Evolutionary conservation across 2,888 invertebrate genomes (phyloP).

Genomic region (Andrena praecox): DNA sequence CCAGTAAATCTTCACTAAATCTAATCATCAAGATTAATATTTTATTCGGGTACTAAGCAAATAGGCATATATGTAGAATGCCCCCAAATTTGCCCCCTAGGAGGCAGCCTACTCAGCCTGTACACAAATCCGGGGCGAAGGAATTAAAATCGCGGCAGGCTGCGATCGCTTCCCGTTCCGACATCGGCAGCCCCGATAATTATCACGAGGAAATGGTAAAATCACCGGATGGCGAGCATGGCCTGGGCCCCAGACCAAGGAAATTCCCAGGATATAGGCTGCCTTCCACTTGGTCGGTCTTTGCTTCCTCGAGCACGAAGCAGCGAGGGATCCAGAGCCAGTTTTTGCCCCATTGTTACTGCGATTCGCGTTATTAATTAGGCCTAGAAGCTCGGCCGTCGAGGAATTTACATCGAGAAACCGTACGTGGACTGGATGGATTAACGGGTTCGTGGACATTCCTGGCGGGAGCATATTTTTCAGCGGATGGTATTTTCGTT

Average conservation of each 20-base stretch:
- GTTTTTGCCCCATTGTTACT: constrained; percentile 49
- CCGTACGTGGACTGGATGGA: constrained; percentile 26
- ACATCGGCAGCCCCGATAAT: constrained; percentile 56
- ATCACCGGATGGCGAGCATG: constrained; percentile 23
- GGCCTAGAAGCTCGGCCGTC: constrained; percentile 9
- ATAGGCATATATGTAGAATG: neutral
- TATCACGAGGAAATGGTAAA: constrained; percentile 58
- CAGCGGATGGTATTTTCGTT: constrained; percentile 18
- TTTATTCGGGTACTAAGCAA: no score
- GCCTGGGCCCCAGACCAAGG: neutral
- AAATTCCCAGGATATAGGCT: constrained; percentile 53
- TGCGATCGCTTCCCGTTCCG: constrained; percentile 19
- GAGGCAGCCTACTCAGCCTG: no score
- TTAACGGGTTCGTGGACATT: constrained; percentile 56
- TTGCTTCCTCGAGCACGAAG: constrained; percentile 25
- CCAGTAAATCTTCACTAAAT: no score
- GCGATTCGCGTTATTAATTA: constrained; percentile 58
- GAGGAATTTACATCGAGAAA: constrained; percentile 51
- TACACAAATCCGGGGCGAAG: constrained; percentile 11
- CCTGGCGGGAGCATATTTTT: constrained; percentile 31
- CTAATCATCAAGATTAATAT: neutral
- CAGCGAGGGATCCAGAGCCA: constrained; percentile 31
- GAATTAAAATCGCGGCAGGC: constrained; percentile 31
- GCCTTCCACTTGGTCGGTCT: constrained; percentile 16
- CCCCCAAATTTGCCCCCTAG: no score